Evolutionary conservation across 2,888 invertebrate genomes (phyloP).

Genomic region (Galeopsomyia nigrocyanea): DNA sequence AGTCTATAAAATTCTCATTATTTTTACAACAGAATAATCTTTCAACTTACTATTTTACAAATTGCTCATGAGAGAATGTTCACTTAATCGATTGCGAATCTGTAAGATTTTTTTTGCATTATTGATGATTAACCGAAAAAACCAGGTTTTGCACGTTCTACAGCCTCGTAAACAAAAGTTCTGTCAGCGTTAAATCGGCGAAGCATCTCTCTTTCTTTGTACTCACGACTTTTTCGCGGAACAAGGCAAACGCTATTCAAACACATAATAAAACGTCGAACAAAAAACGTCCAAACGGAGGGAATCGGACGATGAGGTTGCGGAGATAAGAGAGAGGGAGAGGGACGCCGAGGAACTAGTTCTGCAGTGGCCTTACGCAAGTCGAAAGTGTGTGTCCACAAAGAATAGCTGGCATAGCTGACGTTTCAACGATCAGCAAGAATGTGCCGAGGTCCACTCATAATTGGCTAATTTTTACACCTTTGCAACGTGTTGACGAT

Average conservation of each 20-base stretch:
- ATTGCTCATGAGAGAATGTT: too few relatives aligned
- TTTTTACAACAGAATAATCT: too few relatives aligned
- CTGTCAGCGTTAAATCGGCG: constrained; percentile 22
- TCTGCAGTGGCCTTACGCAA: constrained; percentile 40
- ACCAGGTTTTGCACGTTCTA: too few relatives aligned
- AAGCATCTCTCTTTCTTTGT: constrained; percentile 22
- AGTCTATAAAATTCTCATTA: too few relatives aligned
- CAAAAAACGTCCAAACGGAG: background rate
- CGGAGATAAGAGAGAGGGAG: constrained; percentile 17
- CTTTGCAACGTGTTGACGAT: background rate
- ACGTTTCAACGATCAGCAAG: constrained; percentile 26
- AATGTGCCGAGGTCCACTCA: constrained; percentile 19
- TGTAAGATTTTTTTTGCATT: background rate
- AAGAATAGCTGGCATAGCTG: constrained; percentile 25
- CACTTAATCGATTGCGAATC: too few relatives aligned
- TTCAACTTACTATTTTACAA: too few relatives aligned
- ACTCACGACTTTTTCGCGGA: constrained; percentile 28
- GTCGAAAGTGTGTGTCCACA: constrained; percentile 12
- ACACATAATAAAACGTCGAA: constrained; percentile 28
- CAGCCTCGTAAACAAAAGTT: constrained; percentile 20
- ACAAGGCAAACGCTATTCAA: constrained; percentile 34
- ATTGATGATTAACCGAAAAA: background rate
- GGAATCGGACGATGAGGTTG: constrained; percentile 25
- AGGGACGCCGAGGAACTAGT: constrained; percentile 26
- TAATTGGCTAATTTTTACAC: constrained; percentile 35